phyloP scores from a whole-genome alignment of 1,140 invertebrate genomes.

The Bombus vancouverensis region DNA sequence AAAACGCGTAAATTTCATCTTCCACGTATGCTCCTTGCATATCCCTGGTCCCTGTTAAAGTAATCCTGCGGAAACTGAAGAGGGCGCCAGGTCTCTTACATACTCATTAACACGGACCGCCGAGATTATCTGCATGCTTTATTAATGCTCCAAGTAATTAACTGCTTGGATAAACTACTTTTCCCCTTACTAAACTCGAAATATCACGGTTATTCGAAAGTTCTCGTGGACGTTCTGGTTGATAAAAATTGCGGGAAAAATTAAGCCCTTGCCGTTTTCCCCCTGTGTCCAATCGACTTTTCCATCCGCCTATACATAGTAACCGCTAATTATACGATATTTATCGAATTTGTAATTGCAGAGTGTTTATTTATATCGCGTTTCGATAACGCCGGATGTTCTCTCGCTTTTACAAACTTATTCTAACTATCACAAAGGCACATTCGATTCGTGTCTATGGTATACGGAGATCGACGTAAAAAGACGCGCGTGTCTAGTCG shows the following conservation, averaged over 20 bases:
- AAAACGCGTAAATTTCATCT: constrained; percentile 33
- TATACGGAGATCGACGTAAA: no score
- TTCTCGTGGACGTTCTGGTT: constrained; percentile 26
- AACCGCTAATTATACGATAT: background rate
- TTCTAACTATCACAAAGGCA: background rate
- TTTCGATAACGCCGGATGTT: background rate
- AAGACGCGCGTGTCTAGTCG: background rate
- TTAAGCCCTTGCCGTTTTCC: background rate
- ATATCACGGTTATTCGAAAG: constrained; percentile 41
- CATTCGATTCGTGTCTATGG: no score
- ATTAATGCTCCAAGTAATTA: constrained; percentile 49
- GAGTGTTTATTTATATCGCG: background rate
- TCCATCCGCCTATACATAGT: background rate
- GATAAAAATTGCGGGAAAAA: constrained; percentile 22
- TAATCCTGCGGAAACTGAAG: constrained; percentile 20
- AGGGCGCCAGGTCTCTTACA: constrained; percentile 37
- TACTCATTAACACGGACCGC: constrained; percentile 60
- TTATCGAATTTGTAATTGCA: background rate
- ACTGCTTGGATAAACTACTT: constrained; percentile 37
- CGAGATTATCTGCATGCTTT: constrained; percentile 59
- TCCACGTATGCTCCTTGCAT: constrained; percentile 39
- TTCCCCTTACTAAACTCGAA: constrained; percentile 9
- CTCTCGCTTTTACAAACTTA: no score
- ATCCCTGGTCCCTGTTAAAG: constrained; percentile 42
- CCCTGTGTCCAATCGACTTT: background rate